These are phyloP conservation scores for Artemia sp. DNA, from an alignment of 2,888 invertebrate genomes.

Conservation along the genomic window DNA sequence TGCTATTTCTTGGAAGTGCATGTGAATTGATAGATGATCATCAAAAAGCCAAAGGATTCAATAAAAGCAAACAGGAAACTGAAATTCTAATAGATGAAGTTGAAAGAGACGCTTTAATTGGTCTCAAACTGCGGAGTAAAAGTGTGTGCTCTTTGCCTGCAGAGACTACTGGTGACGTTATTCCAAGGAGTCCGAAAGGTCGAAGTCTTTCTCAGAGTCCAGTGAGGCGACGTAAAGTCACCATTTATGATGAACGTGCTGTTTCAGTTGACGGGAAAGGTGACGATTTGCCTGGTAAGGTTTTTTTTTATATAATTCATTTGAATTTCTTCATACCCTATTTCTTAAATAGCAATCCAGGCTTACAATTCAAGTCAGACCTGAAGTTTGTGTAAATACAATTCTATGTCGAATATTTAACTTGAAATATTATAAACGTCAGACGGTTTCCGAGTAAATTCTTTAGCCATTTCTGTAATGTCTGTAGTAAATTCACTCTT, in stretches of 20 bases:
- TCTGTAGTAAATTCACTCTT: too few species aligned
- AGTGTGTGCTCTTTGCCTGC: neutral
- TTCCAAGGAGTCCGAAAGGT: conserved; percentile 7
- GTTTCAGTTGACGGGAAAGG: neutral
- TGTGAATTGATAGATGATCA: conserved; percentile 67
- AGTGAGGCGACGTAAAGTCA: conserved; percentile 4
- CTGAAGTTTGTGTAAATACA: too few species aligned
- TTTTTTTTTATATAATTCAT: too few species aligned
- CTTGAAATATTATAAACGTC: too few species aligned
- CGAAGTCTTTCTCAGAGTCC: conserved; percentile 11
- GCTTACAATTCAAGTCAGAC: too few species aligned
- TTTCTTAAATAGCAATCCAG: too few species aligned
- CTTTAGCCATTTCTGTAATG: too few species aligned
- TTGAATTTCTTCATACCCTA: too few species aligned
- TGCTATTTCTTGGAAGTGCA: conserved; percentile 76
- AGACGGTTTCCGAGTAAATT: too few species aligned
- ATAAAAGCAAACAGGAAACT: conserved; percentile 18
- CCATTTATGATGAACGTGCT: neutral
- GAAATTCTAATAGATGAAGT: conserved; percentile 4
- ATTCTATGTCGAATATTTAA: too few species aligned
- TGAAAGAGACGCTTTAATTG: conserved; percentile 10
- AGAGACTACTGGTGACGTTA: neutral
- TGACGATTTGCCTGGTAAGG: too few species aligned
- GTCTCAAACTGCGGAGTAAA: conserved; percentile 11
- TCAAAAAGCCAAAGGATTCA: conserved; percentile 32